A percentile compares a stretch with the other conserved stretches of the same genome.
phyloP scores from a whole-genome alignment of 2,113 vertebrate species.

The Xiphophorus hellerii region DNA sequence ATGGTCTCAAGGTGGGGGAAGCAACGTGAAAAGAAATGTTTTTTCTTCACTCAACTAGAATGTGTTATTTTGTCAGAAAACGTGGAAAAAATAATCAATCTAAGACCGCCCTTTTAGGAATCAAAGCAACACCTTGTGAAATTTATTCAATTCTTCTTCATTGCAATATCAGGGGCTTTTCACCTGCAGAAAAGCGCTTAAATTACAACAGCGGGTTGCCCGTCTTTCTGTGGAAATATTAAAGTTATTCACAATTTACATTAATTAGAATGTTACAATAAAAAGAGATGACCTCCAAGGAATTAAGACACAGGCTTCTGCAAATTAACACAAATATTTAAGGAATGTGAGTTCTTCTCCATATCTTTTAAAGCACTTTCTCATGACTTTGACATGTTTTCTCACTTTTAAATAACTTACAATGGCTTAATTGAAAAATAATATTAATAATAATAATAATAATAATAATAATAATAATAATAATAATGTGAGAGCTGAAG shows the following conservation, averaged over 20 bases:
- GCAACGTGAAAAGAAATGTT: not conserved
- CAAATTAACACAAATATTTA: conserved; percentile 84
- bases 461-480: conserved; percentile 10
- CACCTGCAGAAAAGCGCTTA: conserved; percentile 89
- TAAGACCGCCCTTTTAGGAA: conserved; percentile 78
- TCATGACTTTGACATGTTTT: conserved; percentile 76
- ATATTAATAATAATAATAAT: too few species aligned
- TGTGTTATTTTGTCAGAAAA: conserved; percentile 34
- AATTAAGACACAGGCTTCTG: conserved; percentile 77
- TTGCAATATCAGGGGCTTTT: conserved; percentile 82
- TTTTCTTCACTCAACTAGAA: not conserved
- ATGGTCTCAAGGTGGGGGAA: not conserved
- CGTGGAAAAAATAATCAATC: conserved; percentile 71
- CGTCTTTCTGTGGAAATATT: conserved; percentile 86
- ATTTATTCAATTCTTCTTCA: conserved; percentile 92
- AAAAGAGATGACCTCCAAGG: conserved; percentile 75
- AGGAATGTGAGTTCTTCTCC: conserved; percentile 75
- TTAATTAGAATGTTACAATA: conserved; percentile 89
- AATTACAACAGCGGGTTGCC: conserved; percentile 88
- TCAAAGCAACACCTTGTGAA: conserved; percentile 84
- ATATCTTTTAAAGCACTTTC: conserved; percentile 82
- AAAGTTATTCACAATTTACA: conserved; percentile 99
- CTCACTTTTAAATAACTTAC: conserved; percentile 78
- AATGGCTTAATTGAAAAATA: conserved; percentile 36
- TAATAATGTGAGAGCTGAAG: conserved; percentile 57